These are phyloP conservation scores for Misgurnus mizolepis DNA, from an alignment of 2,113 vertebrate genomes.

Conservation along the genomic window DNA sequence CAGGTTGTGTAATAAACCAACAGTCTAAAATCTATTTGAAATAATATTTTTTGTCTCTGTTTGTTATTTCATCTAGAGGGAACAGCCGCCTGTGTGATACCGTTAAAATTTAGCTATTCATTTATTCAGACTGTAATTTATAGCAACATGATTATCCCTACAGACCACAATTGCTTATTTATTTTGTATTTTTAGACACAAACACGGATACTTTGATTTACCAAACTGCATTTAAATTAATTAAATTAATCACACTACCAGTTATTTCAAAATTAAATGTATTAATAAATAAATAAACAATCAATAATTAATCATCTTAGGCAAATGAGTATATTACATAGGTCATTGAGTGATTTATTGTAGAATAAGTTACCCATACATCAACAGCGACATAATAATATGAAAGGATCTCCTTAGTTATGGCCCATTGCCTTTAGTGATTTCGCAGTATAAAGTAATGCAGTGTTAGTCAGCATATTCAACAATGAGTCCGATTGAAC, in stretches of 20 bases:
- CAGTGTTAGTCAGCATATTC: neutral
- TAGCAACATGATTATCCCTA: too few relatives aligned
- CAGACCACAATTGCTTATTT: too few relatives aligned
- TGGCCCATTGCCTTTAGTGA: neutral
- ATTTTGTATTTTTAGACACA: neutral
- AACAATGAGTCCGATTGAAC: neutral
- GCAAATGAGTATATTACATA: constrained; percentile 23
- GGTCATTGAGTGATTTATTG: constrained; percentile 25
- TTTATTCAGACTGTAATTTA: too few relatives aligned
- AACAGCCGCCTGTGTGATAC: too few relatives aligned
- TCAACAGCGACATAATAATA: neutral
- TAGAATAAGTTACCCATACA: neutral
- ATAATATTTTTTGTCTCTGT: too few relatives aligned
- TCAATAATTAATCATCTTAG: constrained; percentile 18
- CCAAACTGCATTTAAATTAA: neutral
- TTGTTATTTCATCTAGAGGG: too few relatives aligned
- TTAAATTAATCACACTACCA: constrained; percentile 22
- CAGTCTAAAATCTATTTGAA: too few relatives aligned
- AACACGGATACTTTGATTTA: neutral
- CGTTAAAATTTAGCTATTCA: too few relatives aligned
- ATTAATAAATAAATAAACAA: neutral
- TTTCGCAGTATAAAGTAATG: neutral
- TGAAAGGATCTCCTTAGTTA: neutral
- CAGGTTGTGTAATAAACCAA: too few relatives aligned
- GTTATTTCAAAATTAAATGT: constrained; percentile 24